Base-by-base conservation (phyloP, 1,140 invertebrate genomes). In the Drosophila pectinifera region DNA sequence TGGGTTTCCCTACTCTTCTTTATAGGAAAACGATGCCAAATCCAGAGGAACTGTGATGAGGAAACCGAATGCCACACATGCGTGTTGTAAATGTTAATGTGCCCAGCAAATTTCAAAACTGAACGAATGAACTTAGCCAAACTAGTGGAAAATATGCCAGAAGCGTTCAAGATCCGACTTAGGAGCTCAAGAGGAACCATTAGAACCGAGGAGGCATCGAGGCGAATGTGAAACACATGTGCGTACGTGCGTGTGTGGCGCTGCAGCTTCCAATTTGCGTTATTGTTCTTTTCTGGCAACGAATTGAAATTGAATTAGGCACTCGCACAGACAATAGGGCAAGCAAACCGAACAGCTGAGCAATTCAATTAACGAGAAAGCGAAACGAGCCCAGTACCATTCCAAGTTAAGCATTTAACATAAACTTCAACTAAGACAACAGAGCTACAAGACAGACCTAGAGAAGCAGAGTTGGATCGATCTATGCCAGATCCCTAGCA, bases 141-240 rank as follows among this genome's bases (percentile, higher is more conserved):
- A 26, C 31, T 18, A 45, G n/a, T 38, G 39, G 13, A 31, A 51
- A 73, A 53, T 38, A 73, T 73, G 69, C 69, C 38, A 43, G 54
- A 73, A 49, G 61, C 26, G 26, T 20, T 16, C n/a, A 22, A 48
- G 20, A 61, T 64, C 31, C 42, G 56, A 67, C 41, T 36, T 14
- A 43, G 34, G 26, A 68, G 26, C 43, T 67, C 18, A 79, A 73
- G 54, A 73, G 34, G 24, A 65, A 65, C 34, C 26, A 57, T 39
- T 34, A 18, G 46, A 62, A 46, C 24, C 34, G 24, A 36, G 14
- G 14, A 54, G 45, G 34, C 73, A 64, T 61, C 31, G 59, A 58
- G 51, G 55, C 73, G 70, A 85, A 85, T 88, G 70, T 89, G 84
- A 89, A 89, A 59, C 80, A 88, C 51, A 88, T 88, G 75, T 76